Evolutionary conservation across 2,888 invertebrate species (phyloP), one percentile per base, ranked within the genome.

Genomic region (Operophtera brumata): DNA sequence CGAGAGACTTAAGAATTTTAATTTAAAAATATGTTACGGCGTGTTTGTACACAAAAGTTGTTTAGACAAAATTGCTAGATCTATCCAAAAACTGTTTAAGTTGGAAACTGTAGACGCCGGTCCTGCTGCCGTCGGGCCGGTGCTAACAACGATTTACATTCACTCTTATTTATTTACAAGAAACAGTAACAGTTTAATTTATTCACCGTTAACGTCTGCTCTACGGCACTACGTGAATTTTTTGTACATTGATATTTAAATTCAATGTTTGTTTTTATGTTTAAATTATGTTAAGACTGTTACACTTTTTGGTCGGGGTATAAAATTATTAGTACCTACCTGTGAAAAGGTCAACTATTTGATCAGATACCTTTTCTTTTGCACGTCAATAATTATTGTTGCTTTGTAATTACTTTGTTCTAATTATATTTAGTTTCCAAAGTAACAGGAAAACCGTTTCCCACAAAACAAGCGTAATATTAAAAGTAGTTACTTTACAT

Each of bases 71-170:
- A 26, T 34, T 47, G 35, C 34, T 35, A 26, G n/a, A 47, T 47
- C 7, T 39, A 44, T 30, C 47, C 6, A 34, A 50, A 47, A 20
- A n/a, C 2, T 12, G 5, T 20, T 51, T 34, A 20, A 51, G 55
- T 35, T 55, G 55, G 50, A 43, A 55, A 56, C 40, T 43, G 34
- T 34, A 30, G 14, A 26, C n/a, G 62, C 57, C 57, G 62, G 62
- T 67, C 63, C 71, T 63, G 68, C 71, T 72, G 65, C 72, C 75
- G 66, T 63, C 75, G 43, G 50, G 11, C 28, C 50, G 50, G 49
- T 74, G 74, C 77, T 82, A 78, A 80, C 79, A 82, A 83, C 81
- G 75, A 81, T 82, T 84, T 84, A 83, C 80, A 83, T 81, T 77
- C 76, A 71, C 74, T 74, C 70, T 77, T 81, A 80, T 80, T 82